Evolutionary conservation across 2,113 vertebrate genomes (phyloP).

Genomic region (Hyaena hyaena): DNA sequence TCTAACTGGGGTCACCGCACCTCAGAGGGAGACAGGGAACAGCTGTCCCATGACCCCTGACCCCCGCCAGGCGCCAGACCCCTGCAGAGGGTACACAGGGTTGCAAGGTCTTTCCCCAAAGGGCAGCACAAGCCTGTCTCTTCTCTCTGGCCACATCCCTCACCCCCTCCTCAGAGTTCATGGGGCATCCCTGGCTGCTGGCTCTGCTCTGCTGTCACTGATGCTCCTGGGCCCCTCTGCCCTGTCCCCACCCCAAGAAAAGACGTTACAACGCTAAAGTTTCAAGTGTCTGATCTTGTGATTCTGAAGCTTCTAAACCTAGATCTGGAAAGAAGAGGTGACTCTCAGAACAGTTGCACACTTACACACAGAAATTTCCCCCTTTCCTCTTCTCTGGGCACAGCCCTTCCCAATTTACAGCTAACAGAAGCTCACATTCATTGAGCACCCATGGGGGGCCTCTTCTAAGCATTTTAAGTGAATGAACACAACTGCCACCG

Average conservation of each 20-base stretch:
- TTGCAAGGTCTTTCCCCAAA: background rate
- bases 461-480: background rate
- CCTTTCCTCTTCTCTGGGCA: background rate
- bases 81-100: background rate
- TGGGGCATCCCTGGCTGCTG: background rate
- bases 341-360: background rate
- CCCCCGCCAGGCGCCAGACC: background rate
- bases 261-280: background rate
- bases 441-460: background rate
- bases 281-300: background rate
- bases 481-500: background rate
- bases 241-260: background rate
- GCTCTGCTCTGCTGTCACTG: background rate
- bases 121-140: background rate
- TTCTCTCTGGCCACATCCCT: background rate
- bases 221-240: background rate
- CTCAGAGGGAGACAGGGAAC: background rate
- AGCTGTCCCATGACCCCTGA: slow-evolving; percentile 27
- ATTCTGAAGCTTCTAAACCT: background rate
- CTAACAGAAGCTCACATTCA: background rate
- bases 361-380: background rate
- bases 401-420: background rate
- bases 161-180: background rate
- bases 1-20: background rate
- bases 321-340: background rate